These are phyloP conservation scores for Trichosurus vulpecula DNA, from an alignment of 2,797 vertebrate species.

Conservation along the genomic window DNA sequence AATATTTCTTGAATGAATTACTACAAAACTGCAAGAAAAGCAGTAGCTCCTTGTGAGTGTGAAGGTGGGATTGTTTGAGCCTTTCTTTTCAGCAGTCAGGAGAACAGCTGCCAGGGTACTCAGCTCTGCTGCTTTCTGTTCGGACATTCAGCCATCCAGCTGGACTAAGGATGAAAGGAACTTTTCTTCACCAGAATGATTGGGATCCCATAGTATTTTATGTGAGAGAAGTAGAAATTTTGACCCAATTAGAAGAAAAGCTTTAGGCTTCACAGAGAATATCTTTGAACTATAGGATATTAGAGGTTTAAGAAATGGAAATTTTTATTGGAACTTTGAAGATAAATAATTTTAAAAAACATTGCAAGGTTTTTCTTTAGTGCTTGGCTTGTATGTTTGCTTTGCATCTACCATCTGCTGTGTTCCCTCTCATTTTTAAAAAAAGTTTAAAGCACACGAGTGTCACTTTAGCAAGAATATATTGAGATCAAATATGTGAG, in stretches of 20 bases:
- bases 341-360: neutral
- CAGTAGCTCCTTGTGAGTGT: neutral
- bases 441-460: neutral
- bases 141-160: accelerated
- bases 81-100: neutral
- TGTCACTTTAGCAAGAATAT: neutral
- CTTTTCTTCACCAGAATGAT: slow-evolving; percentile 39
- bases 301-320: neutral
- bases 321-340: neutral
- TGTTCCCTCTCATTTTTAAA: neutral
- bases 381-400: neutral
- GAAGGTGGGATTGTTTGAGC: neutral
- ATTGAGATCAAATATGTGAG: neutral
- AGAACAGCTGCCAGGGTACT: slow-evolving; percentile 40
- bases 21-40: neutral
- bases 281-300: neutral
- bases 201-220: slow-evolving; percentile 3
- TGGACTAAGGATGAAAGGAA: neutral
- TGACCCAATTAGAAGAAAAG: slow-evolving; percentile 70
- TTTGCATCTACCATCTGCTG: neutral
- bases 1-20: neutral
- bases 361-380: neutral
- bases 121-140: neutral
- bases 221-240: slow-evolving; percentile 49
- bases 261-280: slow-evolving; percentile 12